Conservation (phyloP, 2,797 vertebrate species). For the Balearica regulorum region DNA sequence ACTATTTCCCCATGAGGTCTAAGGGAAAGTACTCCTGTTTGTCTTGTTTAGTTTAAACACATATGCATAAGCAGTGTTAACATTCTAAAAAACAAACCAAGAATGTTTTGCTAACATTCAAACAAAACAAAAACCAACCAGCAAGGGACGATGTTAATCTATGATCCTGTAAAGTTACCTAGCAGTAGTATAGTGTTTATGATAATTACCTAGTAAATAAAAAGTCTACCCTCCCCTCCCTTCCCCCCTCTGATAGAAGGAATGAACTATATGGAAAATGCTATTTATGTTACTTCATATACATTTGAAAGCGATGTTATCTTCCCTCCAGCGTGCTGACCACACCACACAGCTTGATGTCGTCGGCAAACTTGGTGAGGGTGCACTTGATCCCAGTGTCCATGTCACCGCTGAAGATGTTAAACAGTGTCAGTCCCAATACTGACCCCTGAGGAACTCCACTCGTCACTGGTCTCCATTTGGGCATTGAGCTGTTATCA, state of each 20-base stretch:
- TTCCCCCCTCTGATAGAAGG: not conserved
- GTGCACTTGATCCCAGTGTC: too few relatives aligned
- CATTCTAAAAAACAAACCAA: not conserved
- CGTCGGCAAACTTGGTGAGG: too few relatives aligned
- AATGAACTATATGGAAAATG: not conserved
- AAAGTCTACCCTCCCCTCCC: too few relatives aligned
- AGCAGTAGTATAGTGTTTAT: not conserved
- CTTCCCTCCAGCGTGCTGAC: too few relatives aligned
- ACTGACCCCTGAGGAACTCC: too few relatives aligned
- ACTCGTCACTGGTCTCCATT: too few relatives aligned
- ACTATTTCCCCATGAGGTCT: not conserved
- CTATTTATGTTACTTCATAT: not conserved
- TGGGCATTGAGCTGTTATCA: too few relatives aligned
- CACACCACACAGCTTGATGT: too few relatives aligned
- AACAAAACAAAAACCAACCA: fast-evolving
- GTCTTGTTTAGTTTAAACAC: not conserved
- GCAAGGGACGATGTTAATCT: not conserved
- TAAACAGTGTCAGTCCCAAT: too few relatives aligned
- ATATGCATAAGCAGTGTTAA: not conserved
- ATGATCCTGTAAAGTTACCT: not conserved
- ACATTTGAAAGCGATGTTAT: not conserved
- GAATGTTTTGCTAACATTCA: too few relatives aligned
- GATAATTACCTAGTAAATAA: not conserved
- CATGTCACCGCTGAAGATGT: too few relatives aligned
- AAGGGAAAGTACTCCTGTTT: not conserved